Base-by-base conservation (phyloP, 2,113 vertebrate species). In the Percopsis transmontana region DNA sequence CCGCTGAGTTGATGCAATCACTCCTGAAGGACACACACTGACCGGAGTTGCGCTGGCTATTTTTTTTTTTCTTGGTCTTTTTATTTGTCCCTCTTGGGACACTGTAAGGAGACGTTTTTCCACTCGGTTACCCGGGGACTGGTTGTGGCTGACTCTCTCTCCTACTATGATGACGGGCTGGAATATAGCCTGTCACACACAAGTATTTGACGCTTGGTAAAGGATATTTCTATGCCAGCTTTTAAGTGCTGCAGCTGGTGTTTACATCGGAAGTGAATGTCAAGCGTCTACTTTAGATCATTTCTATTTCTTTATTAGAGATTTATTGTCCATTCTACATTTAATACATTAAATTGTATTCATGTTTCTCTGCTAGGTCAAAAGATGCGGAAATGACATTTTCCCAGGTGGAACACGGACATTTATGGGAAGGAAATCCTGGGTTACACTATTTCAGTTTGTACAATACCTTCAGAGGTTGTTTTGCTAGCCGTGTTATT, bases 81-180 rank as follows among this genome's bases (percentile, higher is more conserved):
- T 59, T 38, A 23, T 50, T 14, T 41, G 53, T 66, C 61, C 70
- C 79, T 80, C 76, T 42, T 68, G 74, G 75, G 81, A 78, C 48
- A 58, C 59, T 72, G 72, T 76, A 81, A 80, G 70, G 50, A 74
- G 74, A 63, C 82, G 75, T 76, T 86, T 85, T 87, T 81, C 73
- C 82, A 69, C 81, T 71, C 33, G 79, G 79, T 76, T 86, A 76
- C 58, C 70, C 19, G 41, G 62, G 59, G 59, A 63, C 58, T 58
- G 58, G 68, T 73, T 66, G 55, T 78, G 73, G 72, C 77, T 21
- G 57, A 68, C 67, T 72, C 67, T 72, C 63, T 60, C 58, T 27
- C 80, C 56, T 16, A 19, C 9, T 16, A 66, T 48, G 75, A 70
- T 51, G 52, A 48, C 40, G 10, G 69, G n/a, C 11, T 56, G 55